These are phyloP conservation scores for Cerceris ruficornis DNA, from an alignment of 2,888 invertebrate genomes.

Conservation along the genomic window DNA sequence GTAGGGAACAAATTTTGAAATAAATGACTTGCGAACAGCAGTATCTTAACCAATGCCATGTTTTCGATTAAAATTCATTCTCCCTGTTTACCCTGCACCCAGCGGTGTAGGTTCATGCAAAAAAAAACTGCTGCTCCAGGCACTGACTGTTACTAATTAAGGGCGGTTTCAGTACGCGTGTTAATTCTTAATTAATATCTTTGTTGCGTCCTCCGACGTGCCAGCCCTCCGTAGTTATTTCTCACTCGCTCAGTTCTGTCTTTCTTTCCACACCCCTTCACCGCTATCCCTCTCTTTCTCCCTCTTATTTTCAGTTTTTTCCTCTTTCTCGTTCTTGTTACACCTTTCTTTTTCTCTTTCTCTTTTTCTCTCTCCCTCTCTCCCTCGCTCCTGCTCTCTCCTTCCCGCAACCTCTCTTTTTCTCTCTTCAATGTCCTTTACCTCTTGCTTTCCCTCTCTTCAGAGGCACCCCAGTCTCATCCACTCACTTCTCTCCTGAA, in stretches of 20 bases:
- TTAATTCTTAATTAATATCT: slow-evolving; percentile 80
- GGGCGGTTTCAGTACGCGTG: slow-evolving; percentile 76
- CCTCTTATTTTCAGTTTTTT: slow-evolving; percentile 6
- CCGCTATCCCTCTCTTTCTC: slow-evolving; percentile 6
- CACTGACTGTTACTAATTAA: slow-evolving; percentile 78
- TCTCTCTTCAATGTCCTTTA: slow-evolving; percentile 25
- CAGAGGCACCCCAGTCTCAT: slow-evolving; percentile 51
- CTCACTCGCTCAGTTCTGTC: slow-evolving; percentile 34
- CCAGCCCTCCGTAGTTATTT: slow-evolving; percentile 56
- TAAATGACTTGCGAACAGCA: slow-evolving; percentile 13
- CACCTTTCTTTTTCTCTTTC: neutral
- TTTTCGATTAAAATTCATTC: slow-evolving; percentile 52
- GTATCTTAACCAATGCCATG: slow-evolving; percentile 32
- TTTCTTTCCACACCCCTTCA: slow-evolving; percentile 4
- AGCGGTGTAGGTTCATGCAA: slow-evolving; percentile 40
- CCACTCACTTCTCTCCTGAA: slow-evolving; percentile 53
- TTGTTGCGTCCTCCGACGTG: slow-evolving; percentile 71
- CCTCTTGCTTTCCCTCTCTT: slow-evolving; percentile 26
- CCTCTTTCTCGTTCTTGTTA: neutral
- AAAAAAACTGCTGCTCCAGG: slow-evolving; percentile 69
- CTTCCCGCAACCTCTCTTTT: neutral
- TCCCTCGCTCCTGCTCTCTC: neutral
- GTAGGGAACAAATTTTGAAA: neutral
- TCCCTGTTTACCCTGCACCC: slow-evolving; percentile 54
- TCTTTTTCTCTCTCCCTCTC: neutral